phyloP scores from a whole-genome alignment of 1,140 invertebrate genomes.

The Bombus ignitus region DNA sequence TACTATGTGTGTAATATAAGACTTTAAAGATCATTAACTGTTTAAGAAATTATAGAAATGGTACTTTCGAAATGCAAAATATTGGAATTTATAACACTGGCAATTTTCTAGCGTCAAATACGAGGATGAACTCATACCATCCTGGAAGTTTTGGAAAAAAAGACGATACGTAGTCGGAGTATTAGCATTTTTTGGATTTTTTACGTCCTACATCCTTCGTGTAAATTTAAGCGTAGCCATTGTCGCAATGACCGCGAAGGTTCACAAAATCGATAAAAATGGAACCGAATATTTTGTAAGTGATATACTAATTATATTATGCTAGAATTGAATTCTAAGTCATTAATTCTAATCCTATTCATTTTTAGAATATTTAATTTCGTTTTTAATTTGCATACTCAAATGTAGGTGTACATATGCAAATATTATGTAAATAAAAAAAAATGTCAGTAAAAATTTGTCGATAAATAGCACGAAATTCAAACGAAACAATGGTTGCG shows the following conservation, averaged over 20 bases:
- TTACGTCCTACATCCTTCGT: constrained; percentile 93
- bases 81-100: neutral
- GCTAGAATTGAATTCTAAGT: neutral
- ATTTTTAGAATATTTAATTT: too few relatives aligned
- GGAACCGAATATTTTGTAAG: constrained; percentile 84
- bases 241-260: constrained; percentile 88
- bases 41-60: neutral
- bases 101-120: constrained; percentile 79
- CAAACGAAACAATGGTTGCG: neutral
- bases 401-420: neutral
- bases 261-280: constrained; percentile 73
- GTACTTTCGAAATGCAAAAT: neutral
- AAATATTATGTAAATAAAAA: neutral
- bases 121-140: constrained; percentile 80
- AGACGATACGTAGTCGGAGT: constrained; percentile 89
- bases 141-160: constrained; percentile 88
- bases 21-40: neutral
- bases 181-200: constrained; percentile 93
- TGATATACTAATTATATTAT: constrained; percentile 12
- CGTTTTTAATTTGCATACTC: neutral
- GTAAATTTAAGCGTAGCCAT: constrained; percentile 95
- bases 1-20: neutral
- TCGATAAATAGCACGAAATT: neutral
- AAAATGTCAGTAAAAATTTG: neutral
- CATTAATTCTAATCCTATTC: too few relatives aligned